phyloP scores from a whole-genome alignment of 2,797 vertebrate genomes.

The Anas georgica region DNA sequence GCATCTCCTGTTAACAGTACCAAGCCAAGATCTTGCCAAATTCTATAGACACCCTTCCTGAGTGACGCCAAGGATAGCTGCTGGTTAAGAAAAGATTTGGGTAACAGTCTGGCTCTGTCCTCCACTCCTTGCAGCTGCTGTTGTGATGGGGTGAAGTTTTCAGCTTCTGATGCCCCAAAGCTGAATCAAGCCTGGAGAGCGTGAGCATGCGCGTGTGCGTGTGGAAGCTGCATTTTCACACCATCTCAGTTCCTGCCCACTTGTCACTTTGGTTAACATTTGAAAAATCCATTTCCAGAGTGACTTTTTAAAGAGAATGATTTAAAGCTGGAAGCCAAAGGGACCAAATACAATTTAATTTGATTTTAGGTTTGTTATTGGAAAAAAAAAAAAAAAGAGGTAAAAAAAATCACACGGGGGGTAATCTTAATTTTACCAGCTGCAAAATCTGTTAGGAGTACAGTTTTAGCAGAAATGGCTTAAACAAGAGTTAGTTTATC shows the following conservation, averaged over 20 bases:
- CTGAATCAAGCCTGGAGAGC: not conserved
- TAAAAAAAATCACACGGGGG: not conserved
- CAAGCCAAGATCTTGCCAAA: not conserved
- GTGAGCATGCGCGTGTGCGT: not conserved
- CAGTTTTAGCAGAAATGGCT: slow-evolving; percentile 58
- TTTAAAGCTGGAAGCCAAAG: slow-evolving; percentile 73
- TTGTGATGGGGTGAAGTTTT: not conserved
- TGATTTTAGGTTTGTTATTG: slow-evolving; percentile 47
- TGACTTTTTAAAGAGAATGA: slow-evolving; percentile 42
- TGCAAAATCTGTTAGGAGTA: slow-evolving; percentile 8
- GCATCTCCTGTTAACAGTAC: not conserved
- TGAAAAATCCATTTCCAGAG: slow-evolving; percentile 64
- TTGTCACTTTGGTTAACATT: slow-evolving; percentile 66
- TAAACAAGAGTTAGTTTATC: slow-evolving; percentile 62
- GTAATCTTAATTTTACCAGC: slow-evolving; percentile 56
- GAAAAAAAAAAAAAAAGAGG: not conserved
- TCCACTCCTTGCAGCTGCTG: not conserved
- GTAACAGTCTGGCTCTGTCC: not conserved
- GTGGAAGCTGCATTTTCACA: slow-evolving; percentile 46
- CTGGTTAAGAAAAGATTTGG: not conserved
- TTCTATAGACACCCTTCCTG: not conserved
- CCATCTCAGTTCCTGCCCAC: slow-evolving; percentile 48
- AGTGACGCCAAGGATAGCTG: not conserved
- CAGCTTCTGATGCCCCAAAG: not conserved
- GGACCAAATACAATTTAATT: slow-evolving; percentile 39